These are phyloP conservation scores for Hyphantria cunea DNA, from an alignment of 1,140 invertebrate genomes.

Conservation along the genomic window DNA sequence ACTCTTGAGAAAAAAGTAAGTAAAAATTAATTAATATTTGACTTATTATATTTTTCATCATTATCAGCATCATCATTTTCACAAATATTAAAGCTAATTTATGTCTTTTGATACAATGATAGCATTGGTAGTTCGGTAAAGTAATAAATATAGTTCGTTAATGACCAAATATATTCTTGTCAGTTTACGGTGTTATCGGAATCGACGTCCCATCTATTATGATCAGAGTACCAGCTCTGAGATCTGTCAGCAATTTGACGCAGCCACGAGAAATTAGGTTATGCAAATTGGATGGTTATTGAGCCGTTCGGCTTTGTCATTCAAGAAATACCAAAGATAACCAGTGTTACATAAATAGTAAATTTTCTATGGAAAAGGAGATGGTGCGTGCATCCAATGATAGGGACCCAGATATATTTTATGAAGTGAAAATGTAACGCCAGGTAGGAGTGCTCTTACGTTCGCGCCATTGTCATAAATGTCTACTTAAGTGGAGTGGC, in stretches of 20 bases:
- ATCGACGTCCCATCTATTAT: slow-evolving; percentile 55
- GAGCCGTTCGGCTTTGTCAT: slow-evolving; percentile 41
- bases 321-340: slow-evolving; percentile 48
- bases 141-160: slow-evolving; percentile 22
- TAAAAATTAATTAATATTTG: too few species aligned
- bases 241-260: slow-evolving; percentile 65
- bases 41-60: too few species aligned
- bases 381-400: background rate
- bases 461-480: slow-evolving; percentile 22
- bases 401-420: slow-evolving; percentile 13
- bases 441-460: slow-evolving; percentile 12
- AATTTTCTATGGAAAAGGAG: slow-evolving; percentile 28
- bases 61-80: too few species aligned
- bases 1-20: too few species aligned
- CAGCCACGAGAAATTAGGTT: slow-evolving; percentile 61
- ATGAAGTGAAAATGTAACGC: slow-evolving; percentile 14
- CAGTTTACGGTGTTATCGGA: slow-evolving; percentile 46
- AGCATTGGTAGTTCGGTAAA: background rate
- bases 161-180: slow-evolving; percentile 47
- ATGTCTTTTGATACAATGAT: background rate
- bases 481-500: slow-evolving; percentile 23
- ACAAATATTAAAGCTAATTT: background rate
- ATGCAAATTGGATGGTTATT: slow-evolving; percentile 62
- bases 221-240: slow-evolving; percentile 40
- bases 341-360: slow-evolving; percentile 36